A percentile compares a stretch with the other conserved stretches of the same genome.
These are phyloP conservation scores for Drosophila buzzatii DNA, from an alignment of 2,888 invertebrate species.

Conservation along the genomic window DNA sequence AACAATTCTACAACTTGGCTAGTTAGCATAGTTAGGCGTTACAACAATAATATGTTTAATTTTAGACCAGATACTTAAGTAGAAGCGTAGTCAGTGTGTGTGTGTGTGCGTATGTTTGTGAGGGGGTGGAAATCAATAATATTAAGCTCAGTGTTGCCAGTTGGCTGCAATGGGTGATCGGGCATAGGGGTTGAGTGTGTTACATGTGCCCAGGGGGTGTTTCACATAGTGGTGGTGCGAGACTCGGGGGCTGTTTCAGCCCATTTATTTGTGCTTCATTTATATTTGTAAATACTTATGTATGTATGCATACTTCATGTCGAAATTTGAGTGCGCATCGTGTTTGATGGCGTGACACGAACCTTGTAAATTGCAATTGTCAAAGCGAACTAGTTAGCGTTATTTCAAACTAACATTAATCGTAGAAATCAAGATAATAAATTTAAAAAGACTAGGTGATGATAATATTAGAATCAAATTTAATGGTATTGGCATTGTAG, in stretches of 20 bases:
- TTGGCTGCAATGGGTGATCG: constrained; percentile 38
- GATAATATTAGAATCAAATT: background rate
- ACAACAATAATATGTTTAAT: constrained; percentile 55
- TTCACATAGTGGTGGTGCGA: constrained; percentile 21
- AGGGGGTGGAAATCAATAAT: constrained; percentile 71
- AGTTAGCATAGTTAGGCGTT: constrained; percentile 24
- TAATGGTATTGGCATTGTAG: background rate
- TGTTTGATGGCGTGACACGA: background rate
- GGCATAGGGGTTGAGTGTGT: constrained; percentile 26
- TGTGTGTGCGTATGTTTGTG: constrained; percentile 5
- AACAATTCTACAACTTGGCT: background rate
- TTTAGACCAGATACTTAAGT: constrained; percentile 61
- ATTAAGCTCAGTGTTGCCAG: constrained; percentile 71
- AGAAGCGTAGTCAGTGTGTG: constrained; percentile 13
- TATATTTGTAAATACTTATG: constrained; percentile 11
- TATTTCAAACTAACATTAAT: background rate
- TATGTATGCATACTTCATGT: background rate
- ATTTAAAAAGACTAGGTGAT: background rate
- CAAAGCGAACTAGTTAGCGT: background rate
- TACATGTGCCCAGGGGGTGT: constrained; percentile 40
- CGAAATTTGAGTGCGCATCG: background rate
- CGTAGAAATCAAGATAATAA: background rate
- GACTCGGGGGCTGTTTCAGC: constrained; percentile 15
- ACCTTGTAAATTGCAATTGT: background rate
- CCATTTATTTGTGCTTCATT: constrained; percentile 25